A percentile compares a stretch with the other conserved stretches of the same genome.
Conservation (phyloP, 2,797 vertebrate genomes). For the Lerista edwardsae region DNA sequence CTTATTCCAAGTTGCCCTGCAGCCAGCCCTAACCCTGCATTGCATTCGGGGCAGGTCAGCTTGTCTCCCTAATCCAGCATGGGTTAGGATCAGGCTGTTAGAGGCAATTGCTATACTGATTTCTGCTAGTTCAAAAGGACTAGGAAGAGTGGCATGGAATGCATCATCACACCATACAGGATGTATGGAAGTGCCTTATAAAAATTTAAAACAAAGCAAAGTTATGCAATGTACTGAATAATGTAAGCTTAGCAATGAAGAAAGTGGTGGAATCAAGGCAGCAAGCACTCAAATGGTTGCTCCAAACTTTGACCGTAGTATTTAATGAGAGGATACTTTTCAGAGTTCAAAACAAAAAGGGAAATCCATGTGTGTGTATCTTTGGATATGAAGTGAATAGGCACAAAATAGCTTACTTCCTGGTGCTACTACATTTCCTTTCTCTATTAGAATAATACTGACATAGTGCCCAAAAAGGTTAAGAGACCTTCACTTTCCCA, state of each 20-base stretch:
- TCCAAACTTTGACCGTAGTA: not conserved
- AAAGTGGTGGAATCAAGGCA: conserved; percentile 9
- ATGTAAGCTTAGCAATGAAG: not conserved
- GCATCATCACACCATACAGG: not conserved
- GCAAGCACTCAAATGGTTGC: conserved; percentile 24
- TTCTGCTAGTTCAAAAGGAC: not conserved
- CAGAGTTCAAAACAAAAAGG: conserved; percentile 19
- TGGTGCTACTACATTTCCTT: accelerated
- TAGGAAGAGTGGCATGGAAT: not conserved
- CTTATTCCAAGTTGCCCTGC: no score
- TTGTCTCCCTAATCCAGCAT: no score
- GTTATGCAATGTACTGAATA: conserved; percentile 10
- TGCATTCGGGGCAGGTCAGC: no score
- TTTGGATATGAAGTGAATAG: conserved; percentile 11
- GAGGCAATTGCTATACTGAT: not conserved
- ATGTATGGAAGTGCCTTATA: not conserved
- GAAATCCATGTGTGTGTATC: not conserved
- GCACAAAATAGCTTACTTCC: conserved; percentile 8
- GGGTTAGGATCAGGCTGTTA: no score
- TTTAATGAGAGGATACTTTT: conserved; percentile 28
- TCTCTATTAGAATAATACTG: conserved; percentile 39
- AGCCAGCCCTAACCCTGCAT: no score
- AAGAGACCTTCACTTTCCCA: conserved; percentile 64
- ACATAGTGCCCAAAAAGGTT: conserved; percentile 45
- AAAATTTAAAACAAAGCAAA: conserved; percentile 11